Conservation (phyloP, 2,888 invertebrate species). For the Cancer borealis region DNA sequence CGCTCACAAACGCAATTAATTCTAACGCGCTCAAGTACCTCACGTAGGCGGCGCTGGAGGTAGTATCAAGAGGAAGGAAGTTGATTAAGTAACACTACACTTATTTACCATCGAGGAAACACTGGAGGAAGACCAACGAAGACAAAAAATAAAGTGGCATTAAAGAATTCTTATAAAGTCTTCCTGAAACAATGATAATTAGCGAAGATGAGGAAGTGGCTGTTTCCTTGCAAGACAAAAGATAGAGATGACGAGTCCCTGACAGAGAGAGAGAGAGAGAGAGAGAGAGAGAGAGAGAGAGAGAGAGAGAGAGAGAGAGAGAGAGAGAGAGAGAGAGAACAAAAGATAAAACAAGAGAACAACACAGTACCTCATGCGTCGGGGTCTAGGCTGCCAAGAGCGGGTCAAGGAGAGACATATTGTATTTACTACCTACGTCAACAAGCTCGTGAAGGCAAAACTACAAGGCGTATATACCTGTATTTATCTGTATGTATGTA, state of each 20-base stretch:
- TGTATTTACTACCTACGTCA: background rate
- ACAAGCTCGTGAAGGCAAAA: background rate
- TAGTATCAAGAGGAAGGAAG: no score
- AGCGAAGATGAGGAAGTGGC: background rate
- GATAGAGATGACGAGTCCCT: background rate
- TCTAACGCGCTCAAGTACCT: no score
- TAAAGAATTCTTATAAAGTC: background rate
- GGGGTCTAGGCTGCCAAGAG: background rate
- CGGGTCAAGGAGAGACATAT: background rate
- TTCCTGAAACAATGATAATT: background rate
- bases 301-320: background rate
- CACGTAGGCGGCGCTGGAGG: no score
- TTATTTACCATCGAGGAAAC: no score
- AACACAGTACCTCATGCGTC: background rate
- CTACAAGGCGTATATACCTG: background rate
- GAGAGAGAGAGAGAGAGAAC: background rate
- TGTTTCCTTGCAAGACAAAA: background rate
- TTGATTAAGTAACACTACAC: no score
- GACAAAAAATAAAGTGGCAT: background rate
- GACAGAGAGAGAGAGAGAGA: background rate
- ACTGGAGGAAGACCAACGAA: background rate
- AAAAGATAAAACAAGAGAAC: background rate
- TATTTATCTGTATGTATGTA: background rate
- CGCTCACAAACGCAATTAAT: no score
- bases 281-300: conserved; percentile 2